Evolutionary conservation across 2,113 vertebrate genomes (phyloP).

Genomic region (Elaphurus davidianus): DNA sequence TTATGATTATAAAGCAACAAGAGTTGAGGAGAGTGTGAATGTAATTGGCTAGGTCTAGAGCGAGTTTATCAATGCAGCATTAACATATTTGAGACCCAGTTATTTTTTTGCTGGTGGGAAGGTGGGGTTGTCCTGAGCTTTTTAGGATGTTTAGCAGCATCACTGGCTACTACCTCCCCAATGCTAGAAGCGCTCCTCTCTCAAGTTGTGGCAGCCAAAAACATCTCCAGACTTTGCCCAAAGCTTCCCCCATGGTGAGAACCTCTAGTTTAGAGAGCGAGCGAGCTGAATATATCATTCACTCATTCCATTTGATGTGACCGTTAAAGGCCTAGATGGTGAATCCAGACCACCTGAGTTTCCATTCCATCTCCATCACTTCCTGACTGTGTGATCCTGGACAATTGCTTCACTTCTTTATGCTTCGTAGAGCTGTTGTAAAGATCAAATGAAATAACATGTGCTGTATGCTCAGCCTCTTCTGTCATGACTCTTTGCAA

Average conservation of each 20-base stretch:
- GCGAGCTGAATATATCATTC: not conserved
- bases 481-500: not conserved
- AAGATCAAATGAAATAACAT: not conserved
- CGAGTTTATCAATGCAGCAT: not conserved
- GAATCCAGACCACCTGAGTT: not conserved
- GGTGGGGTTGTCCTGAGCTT: not conserved
- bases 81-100: not conserved
- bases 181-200: not conserved
- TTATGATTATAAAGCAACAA: not conserved
- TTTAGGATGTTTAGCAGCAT: not conserved
- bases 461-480: not conserved
- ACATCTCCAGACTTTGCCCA: not conserved
- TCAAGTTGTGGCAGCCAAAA: not conserved
- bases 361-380: not conserved
- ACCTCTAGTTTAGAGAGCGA: not conserved
- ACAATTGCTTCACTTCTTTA: not conserved
- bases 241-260: not conserved
- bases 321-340: not conserved
- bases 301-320: not conserved
- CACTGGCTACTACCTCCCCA: not conserved
- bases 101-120: not conserved
- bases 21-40: not conserved
- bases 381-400: not conserved
- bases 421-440: not conserved
- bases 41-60: not conserved